Percentiles rank a stretch among this genome's conserved stretches.
Evolutionary conservation across 1,140 invertebrate species (phyloP).

Genomic region (Calycopis cecrops): DNA sequence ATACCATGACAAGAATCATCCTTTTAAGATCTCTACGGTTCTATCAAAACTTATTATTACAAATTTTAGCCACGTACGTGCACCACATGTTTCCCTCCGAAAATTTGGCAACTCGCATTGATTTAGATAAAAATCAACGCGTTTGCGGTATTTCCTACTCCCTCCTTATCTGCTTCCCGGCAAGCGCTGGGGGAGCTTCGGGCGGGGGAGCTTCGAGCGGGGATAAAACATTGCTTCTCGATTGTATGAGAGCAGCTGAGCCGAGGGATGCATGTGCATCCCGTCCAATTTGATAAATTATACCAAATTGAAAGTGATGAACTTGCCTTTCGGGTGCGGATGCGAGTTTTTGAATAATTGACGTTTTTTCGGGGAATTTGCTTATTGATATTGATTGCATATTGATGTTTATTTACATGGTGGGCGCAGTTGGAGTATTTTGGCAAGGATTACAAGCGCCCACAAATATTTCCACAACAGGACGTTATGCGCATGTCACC

Average conservation of each 20-base stretch:
- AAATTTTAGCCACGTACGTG: no score
- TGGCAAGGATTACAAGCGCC: no score
- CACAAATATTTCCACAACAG: no score
- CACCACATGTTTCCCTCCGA: no score
- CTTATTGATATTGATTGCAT: background rate
- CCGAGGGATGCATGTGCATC: slow-evolving; percentile 52
- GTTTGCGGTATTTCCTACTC: slow-evolving; percentile 32
- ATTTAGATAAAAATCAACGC: slow-evolving; percentile 37
- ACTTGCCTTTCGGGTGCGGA: slow-evolving; percentile 35
- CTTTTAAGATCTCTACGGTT: no score
- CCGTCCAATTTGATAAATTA: slow-evolving; percentile 63
- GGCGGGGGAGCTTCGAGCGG: slow-evolving; percentile 17
- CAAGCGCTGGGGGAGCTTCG: no score
- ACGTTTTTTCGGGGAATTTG: background rate
- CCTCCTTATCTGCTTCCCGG: slow-evolving; percentile 47
- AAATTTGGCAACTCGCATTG: slow-evolving; percentile 23
- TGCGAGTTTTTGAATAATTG: background rate
- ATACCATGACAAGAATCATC: no score
- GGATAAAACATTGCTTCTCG: slow-evolving; percentile 60
- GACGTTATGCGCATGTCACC: no score
- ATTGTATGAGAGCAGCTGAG: slow-evolving; percentile 47
- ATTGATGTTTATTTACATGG: background rate
- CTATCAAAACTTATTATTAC: no score
- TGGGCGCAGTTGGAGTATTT: no score
- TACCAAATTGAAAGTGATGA: slow-evolving; percentile 51